phyloP scores from a whole-genome alignment of 2,113 vertebrate species.

The Antigone vipio region DNA sequence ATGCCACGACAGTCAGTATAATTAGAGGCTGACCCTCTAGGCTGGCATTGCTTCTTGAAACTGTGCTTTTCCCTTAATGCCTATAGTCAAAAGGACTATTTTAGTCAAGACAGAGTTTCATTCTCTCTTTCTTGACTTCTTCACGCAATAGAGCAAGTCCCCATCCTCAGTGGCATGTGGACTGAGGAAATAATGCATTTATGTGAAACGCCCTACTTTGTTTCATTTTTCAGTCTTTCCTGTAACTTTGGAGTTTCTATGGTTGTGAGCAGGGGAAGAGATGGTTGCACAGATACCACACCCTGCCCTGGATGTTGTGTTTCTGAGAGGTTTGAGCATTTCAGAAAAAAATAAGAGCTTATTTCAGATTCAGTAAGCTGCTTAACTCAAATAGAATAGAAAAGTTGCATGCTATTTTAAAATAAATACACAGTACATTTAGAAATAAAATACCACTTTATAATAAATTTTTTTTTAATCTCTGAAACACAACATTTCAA shows the following conservation, averaged over 20 bases:
- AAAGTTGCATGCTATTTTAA: neutral
- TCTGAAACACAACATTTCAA: neutral
- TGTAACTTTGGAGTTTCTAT: neutral
- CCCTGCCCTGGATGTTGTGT: neutral
- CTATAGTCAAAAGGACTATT: neutral
- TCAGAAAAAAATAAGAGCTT: neutral
- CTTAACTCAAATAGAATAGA: neutral
- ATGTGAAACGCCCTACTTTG: fast-evolving
- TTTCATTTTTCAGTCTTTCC: neutral
- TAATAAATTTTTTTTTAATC: neutral
- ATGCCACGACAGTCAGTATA: neutral
- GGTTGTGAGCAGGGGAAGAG: neutral
- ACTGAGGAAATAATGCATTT: neutral
- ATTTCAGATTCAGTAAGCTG: neutral
- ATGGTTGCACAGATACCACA: neutral
- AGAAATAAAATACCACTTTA: neutral
- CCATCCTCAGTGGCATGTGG: neutral
- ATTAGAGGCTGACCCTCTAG: neutral
- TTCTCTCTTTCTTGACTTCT: neutral
- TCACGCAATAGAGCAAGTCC: neutral
- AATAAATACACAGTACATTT: neutral
- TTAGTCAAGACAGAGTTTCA: neutral
- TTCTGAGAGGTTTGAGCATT: neutral
- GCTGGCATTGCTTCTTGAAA: neutral
- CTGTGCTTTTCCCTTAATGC: neutral